Evolutionary conservation across 1,140 invertebrate genomes (phyloP), one percentile per base, ranked within the genome.

Genomic region (Conus ventricosus): DNA sequence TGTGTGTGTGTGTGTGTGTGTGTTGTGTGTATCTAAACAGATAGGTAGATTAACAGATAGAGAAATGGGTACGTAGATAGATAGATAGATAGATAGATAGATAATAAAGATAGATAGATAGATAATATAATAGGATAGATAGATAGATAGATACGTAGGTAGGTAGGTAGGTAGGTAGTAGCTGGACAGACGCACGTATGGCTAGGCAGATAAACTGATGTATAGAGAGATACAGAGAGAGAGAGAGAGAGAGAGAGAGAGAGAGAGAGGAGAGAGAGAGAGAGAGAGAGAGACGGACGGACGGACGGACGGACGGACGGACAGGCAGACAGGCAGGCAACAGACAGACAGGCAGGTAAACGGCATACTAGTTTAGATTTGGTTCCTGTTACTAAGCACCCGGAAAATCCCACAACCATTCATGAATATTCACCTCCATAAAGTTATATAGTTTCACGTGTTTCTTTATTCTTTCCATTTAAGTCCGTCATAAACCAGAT

Each of bases 1-100:
- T 75, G 71, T 75, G 71, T 75, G 71, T 75, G 71, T 75, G 71
- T 75, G 71, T 75, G 71, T 75, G 71, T 75, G 71, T 75, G 71
- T 75, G 71, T 75, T 75, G 39, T 6, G 54, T 55, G 80, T 82
- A 51, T 82, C 76, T 39, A 39, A 39, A 39, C 39, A 39, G n/a
- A 39, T 39, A 39, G 39, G 3, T 39, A 39, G 39, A 39, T 39
- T n/a, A n/a, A n/a, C n/a, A 39, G 39, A 39, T 39, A 39, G 39
- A 39, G n/a, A n/a, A n/a, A n/a, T n/a, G n/a, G n/a, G n/a, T 39
- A 39, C 0, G 3, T 39, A 39, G 39, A 39, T 39, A 39, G 39
- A 3, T 39, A 39, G 39, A 3, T 39, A 39, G 39, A 3, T 39
- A 39, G 39, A 3, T 39, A 39, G 39, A 39, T 39, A 39, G 39